Percentiles rank a stretch among this genome's conserved stretches.
Evolutionary conservation across 2,888 invertebrate species (phyloP).

Genomic region (Tachystola acroxantha): DNA sequence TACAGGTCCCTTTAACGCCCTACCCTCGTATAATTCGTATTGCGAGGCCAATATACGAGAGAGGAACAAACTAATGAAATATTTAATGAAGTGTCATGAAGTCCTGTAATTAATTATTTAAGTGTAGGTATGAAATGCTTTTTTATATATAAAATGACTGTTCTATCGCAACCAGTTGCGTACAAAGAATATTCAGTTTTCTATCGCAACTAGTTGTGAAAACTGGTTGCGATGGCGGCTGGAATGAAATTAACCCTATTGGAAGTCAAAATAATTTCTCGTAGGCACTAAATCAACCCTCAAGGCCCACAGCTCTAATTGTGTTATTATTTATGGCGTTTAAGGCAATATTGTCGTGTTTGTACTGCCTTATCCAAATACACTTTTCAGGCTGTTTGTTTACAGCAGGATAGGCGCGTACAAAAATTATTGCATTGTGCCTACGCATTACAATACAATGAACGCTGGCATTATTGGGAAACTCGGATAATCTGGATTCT

Average conservation of each 20-base stretch:
- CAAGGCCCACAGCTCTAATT: conserved; percentile 37
- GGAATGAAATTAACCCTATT: too few species aligned
- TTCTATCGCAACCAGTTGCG: too few species aligned
- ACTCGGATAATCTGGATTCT: too few species aligned
- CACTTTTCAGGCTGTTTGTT: conserved; percentile 26
- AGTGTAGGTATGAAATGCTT: too few species aligned
- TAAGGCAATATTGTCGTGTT: conserved; percentile 40
- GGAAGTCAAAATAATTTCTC: conserved; percentile 26
- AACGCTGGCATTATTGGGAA: too few species aligned
- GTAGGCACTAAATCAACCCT: conserved; percentile 40
- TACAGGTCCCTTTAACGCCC: conserved; percentile 59
- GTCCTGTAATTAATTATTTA: conserved; percentile 28
- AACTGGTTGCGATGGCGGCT: too few species aligned
- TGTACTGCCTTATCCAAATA: conserved; percentile 30
- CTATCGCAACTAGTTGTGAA: too few species aligned
- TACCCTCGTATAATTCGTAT: conserved; percentile 65
- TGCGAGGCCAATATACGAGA: conserved; percentile 57
- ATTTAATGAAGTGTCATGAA: conserved; percentile 39
- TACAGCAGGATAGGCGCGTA: conserved; percentile 9
- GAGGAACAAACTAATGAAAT: conserved; percentile 61
- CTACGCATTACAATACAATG: conserved; percentile 1
- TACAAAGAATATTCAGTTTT: too few species aligned
- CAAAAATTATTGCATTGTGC: conserved; percentile 7
- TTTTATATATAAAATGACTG: too few species aligned
- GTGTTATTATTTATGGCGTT: conserved; percentile 54